Percentiles rank a stretch among this genome's conserved stretches.
Conservation (phyloP, 1,140 invertebrate species). For the Atta cephalotes region DNA sequence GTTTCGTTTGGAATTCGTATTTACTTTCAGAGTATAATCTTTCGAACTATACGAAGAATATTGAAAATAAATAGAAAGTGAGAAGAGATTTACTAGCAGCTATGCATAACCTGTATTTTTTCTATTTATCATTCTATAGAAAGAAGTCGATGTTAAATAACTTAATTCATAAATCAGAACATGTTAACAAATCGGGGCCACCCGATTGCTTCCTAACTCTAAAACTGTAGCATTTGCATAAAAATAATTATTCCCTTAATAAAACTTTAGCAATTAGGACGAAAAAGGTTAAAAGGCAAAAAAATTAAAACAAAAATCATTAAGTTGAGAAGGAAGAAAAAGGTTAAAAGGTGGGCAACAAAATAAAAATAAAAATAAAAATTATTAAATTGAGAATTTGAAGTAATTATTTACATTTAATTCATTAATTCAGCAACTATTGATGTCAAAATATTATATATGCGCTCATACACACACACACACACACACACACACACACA, state of each 20-base stretch:
- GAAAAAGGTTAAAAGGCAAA: not conserved
- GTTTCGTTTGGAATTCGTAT: constrained; percentile 46
- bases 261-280: not conserved
- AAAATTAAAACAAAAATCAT: not conserved
- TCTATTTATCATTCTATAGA: constrained; percentile 12
- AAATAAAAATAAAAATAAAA: not conserved
- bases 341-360: not conserved
- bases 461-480: no score
- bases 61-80: constrained; percentile 55
- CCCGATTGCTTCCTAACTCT: not conserved
- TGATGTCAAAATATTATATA: not conserved
- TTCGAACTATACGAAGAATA: constrained; percentile 51
- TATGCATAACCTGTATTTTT: constrained; percentile 30
- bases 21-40: constrained; percentile 57
- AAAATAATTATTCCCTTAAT: not conserved
- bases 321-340: not conserved
- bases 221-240: not conserved
- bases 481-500: no score
- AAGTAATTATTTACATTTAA: not conserved
- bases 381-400: not conserved
- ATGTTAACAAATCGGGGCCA: not conserved
- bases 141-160: constrained; percentile 4
- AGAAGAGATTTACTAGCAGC: constrained; percentile 41
- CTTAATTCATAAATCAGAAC: constrained; percentile 13
- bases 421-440: not conserved